phyloP scores from a whole-genome alignment of 2,888 invertebrate species.

The Gymnoscelis rufifasciata region DNA sequence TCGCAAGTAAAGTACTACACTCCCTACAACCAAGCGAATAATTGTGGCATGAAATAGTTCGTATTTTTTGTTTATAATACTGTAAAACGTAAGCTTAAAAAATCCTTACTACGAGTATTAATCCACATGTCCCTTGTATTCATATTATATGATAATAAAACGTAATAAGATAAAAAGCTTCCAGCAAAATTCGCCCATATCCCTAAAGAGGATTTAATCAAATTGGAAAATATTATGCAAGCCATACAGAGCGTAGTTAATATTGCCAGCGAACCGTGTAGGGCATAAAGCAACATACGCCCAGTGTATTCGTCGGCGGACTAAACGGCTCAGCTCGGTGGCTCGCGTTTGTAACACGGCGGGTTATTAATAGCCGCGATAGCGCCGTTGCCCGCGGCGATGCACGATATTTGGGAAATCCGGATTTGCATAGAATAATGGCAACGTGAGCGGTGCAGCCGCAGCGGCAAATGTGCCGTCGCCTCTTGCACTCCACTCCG shows the following conservation, averaged over 20 bases:
- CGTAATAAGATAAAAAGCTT: conserved; percentile 36
- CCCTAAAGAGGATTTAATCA: conserved; percentile 45
- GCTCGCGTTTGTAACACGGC: conserved; percentile 65
- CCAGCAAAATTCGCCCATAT: conserved; percentile 33
- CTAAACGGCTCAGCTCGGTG: conserved; percentile 60
- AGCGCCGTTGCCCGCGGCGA: conserved; percentile 67
- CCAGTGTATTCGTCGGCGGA: conserved; percentile 60
- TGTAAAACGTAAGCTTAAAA: no score
- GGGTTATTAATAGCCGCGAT: conserved; percentile 74
- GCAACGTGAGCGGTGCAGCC: conserved; percentile 43
- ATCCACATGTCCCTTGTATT: no score
- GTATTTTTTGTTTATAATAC: conserved; percentile 5
- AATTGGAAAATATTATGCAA: conserved; percentile 41
- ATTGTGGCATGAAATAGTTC: conserved; percentile 14
- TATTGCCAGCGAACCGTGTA: conserved; percentile 35
- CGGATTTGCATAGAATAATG: conserved; percentile 77
- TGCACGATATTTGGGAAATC: conserved; percentile 72
- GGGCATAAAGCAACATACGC: conserved; percentile 55
- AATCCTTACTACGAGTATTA: no score
- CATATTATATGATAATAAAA: conserved; percentile 26
- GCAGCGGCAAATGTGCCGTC: conserved; percentile 41
- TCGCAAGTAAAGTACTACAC: conserved; percentile 29
- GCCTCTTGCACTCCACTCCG: conserved; percentile 32
- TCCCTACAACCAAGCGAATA: conserved; percentile 24
- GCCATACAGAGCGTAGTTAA: conserved; percentile 33